Evolutionary conservation across 2,888 invertebrate genomes (phyloP), one percentile per base, ranked within the genome.

Genomic region (Caenorhabditis sinica): DNA sequence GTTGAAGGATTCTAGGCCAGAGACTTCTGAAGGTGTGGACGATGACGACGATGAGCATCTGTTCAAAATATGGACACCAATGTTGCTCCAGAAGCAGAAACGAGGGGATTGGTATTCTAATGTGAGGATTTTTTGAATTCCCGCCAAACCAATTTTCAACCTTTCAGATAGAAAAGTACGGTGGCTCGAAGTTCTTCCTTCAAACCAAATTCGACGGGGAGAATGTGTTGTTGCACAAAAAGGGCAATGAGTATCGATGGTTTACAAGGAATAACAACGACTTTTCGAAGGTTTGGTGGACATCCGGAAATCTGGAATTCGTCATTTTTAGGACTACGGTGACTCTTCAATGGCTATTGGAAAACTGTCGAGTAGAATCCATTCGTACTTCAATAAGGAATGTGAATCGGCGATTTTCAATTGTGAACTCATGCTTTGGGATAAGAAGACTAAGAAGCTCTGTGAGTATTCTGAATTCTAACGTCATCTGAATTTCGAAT

Each of bases 191-290:
- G 23, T 92, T 92, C 82, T 91, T 86, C 43, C 76, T 92, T 28
- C 91, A 92, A 77, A 63, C 82, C 61, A 92, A 92, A 75, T 92
- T 87, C 69, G 92, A 92, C 68, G 92, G 92, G n/a, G 92, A 92
- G 68, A 91, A 92, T 73, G 89, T 92, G 11, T 63, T 92, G 0
- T 60, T 92, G 28, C 92, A 92, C 71, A 88, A 87, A 45, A 85
- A 86, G 45, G 83, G 84, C 20, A 84, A 82, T 36, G 80, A 74
- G 65, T 92, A 92, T 86, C 89, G 89, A 43, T 92, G 88, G 85
- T 90, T 88, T 72, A 88, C 89, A 17, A 58, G 90, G 33, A 90
- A 90, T 63, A 89, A 90, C 17, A 85, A 87, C 30, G 91, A 91
- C 77, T 86, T 79, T 60, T 66, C 72, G 11, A 72, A 68, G 23